Evolutionary conservation across 2,888 invertebrate species (phyloP).

Genomic region (Sialis fuliginosa): DNA sequence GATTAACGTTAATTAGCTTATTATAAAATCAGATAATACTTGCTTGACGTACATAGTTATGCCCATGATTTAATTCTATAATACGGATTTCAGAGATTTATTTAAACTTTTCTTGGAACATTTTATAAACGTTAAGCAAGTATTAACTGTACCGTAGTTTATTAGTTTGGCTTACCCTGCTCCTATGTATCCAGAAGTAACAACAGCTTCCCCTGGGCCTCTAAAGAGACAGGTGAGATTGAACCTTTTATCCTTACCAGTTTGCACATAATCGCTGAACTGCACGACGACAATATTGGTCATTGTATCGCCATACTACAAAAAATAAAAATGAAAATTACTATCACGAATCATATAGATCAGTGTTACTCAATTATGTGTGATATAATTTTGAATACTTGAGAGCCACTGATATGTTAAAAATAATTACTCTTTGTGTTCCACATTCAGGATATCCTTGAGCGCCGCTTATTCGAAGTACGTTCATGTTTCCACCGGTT

Average conservation of each 20-base stretch:
- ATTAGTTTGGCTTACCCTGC: constrained; percentile 48
- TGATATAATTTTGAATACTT: not conserved
- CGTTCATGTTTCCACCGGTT: constrained; percentile 70
- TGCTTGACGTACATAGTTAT: no score
- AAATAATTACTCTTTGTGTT: constrained; percentile 50
- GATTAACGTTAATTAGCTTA: no score
- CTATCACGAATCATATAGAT: no score
- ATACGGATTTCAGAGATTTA: no score
- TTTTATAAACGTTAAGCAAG: no score
- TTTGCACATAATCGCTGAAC: constrained; percentile 85
- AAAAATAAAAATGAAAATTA: not conserved
- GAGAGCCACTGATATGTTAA: not conserved
- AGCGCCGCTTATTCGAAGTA: constrained; percentile 68
- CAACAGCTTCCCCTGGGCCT: constrained; percentile 83
- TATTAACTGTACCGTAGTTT: not conserved
- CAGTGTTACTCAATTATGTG: no score
- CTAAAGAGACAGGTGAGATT: constrained; percentile 84
- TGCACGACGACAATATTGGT: constrained; percentile 89
- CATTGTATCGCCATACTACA: constrained; percentile 68
- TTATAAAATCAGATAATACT: no score
- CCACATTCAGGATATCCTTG: constrained; percentile 91
- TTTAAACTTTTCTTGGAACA: no score
- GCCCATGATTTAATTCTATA: no score
- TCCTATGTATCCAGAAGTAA: constrained; percentile 82
- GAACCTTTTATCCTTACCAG: constrained; percentile 76